Percentiles rank a stretch among this genome's conserved stretches.
phyloP scores from a whole-genome alignment of 2,888 invertebrate genomes.

The Cetonia aurata region DNA sequence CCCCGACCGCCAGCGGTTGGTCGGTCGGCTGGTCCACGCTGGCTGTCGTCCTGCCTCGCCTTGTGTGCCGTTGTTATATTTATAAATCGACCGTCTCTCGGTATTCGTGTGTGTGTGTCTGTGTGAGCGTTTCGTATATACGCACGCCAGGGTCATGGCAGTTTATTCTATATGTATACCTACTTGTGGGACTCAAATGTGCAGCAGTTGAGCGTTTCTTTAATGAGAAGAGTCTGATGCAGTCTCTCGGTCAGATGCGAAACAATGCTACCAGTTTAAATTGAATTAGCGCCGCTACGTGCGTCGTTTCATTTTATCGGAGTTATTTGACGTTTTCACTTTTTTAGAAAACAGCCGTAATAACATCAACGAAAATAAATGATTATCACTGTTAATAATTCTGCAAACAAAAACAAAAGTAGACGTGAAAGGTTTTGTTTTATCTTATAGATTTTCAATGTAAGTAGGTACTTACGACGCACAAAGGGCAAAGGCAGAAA shows the following conservation, averaged over 20 bases:
- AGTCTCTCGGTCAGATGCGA: constrained; percentile 29
- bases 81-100: constrained; percentile 31
- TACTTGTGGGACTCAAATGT: constrained; percentile 36
- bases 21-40: constrained; percentile 14
- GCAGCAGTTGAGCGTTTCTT: constrained; percentile 37
- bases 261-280: constrained; percentile 34
- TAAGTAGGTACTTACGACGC: no score
- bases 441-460: no score
- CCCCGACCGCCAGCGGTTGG: constrained; percentile 14
- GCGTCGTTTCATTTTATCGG: constrained; percentile 18
- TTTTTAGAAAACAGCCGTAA: not conserved
- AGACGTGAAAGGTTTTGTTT: no score
- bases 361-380: no score
- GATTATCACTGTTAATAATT: no score
- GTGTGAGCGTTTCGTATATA: constrained; percentile 31
- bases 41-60: constrained; percentile 19
- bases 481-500: no score
- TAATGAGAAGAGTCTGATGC: constrained; percentile 31
- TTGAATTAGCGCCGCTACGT: constrained; percentile 22
- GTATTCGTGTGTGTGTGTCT: constrained; percentile 27
- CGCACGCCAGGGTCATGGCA: constrained; percentile 39
- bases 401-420: no score
- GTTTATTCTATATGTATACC: constrained; percentile 37
- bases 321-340: not conserved
- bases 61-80: constrained; percentile 33